phyloP scores from a whole-genome alignment of 2,888 invertebrate species.

The Prenolepis imparis region DNA sequence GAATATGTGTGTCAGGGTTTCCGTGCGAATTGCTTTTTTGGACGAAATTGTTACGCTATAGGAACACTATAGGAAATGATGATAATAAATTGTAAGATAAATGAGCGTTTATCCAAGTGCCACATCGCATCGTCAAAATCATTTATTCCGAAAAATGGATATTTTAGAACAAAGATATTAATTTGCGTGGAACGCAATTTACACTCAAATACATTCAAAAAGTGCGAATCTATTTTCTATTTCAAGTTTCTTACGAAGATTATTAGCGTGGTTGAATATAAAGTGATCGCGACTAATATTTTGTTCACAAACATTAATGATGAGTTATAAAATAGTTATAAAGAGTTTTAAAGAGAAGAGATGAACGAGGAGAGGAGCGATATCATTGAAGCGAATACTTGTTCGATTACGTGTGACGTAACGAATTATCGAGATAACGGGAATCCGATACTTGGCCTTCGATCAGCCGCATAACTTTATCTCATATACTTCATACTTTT shows the following conservation, averaged over 20 bases:
- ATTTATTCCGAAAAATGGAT: neutral
- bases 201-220: neutral
- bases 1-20: constrained; percentile 78
- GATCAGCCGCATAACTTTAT: neutral
- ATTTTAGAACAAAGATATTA: neutral
- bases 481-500: neutral
- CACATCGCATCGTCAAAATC: neutral
- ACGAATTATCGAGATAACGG: neutral
- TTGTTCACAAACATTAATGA: neutral
- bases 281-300: neutral
- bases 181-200: neutral
- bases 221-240: constrained; percentile 1
- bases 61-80: neutral
- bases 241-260: neutral
- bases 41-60: neutral
- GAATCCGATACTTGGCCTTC: neutral
- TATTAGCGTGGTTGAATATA: neutral
- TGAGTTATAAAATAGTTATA: neutral
- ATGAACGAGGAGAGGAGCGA: neutral
- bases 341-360: neutral
- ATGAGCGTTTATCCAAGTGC: neutral
- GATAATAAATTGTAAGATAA: neutral
- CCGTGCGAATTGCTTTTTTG: constrained; percentile 27
- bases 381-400: neutral
- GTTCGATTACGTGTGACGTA: neutral